Base-by-base conservation (phyloP, 2,797 vertebrate species). In the Protosalanx chinensis region DNA sequence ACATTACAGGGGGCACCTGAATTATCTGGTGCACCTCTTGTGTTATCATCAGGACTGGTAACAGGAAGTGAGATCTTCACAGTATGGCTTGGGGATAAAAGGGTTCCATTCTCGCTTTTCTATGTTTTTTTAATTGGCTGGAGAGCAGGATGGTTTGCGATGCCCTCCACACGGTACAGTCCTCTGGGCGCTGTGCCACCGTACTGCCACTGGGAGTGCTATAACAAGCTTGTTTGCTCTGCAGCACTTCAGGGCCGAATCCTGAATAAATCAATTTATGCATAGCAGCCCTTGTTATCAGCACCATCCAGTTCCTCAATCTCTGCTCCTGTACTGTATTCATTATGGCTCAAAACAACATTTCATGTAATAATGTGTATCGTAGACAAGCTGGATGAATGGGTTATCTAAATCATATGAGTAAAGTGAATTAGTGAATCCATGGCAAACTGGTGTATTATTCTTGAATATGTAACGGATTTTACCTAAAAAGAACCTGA, bases 381-480 rank as follows among this genome's bases (percentile, higher is more conserved):
- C 13, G 56, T 12, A 37, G 51, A n/a, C 18, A n/a, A n/a, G 51
- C 18, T 56, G 64, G 63, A 70, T 76, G 64, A 72, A 15, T 75
- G 15, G 41, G 16, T 27, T 59, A 58, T 68, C 35, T 29, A 33
- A 60, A 51, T 71, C 49, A 73, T 71, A 56, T 41, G 74, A 75
- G 66, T 57, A 46, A 75, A 72, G 23, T 27, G 23, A 27, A 27
- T 49, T 75, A 75, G 66, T 57, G 46, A 75, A 72, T 70, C 27
- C 67, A 72, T 66, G 76, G 29, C 74, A 63, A 73, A 84, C 80
- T 77, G 75, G 71, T 67, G 82, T 81, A 80, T 86, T 88, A 84
- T 84, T 79, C 68, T 81, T 76, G 77, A 84, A 87, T 81, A 81
- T 76, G 64, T 82, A 78, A 86, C 75, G 68, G 73, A 70, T 76